A percentile compares a stretch with the other conserved stretches of the same genome.
Evolutionary conservation across 2,113 vertebrate genomes (phyloP).

Genomic region (Pygoscelis antarcticus): DNA sequence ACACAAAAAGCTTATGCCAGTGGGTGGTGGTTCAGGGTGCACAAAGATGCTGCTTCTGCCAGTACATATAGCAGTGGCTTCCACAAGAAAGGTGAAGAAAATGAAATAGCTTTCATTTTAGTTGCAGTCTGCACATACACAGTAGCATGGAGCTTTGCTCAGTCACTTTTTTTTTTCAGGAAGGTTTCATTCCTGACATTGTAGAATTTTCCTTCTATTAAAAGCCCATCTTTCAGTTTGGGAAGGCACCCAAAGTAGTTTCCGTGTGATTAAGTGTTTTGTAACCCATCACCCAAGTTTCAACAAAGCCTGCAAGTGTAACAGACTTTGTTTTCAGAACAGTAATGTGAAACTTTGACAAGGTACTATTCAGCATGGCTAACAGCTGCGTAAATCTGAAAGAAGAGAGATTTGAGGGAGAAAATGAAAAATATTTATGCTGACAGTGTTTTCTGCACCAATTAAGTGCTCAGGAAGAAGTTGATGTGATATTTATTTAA

Average conservation of each 20-base stretch:
- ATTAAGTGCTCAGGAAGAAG: not conserved
- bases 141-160: not conserved
- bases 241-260: not conserved
- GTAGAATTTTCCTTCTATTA: not conserved
- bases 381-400: not conserved
- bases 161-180: not conserved
- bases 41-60: not conserved
- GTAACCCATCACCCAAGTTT: not conserved
- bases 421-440: not conserved
- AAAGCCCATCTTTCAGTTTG: not conserved
- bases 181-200: not conserved
- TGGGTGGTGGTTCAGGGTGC: not conserved
- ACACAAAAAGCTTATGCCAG: not conserved
- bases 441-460: not conserved
- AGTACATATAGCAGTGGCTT: not conserved
- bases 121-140: fast-evolving
- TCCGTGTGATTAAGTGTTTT: not conserved
- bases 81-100: not conserved
- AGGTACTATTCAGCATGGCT: not conserved
- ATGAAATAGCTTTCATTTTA: not conserved
- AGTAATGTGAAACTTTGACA: not conserved
- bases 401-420: not conserved
- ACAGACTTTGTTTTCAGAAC: not conserved
- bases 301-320: not conserved
- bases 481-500: not conserved